Base-by-base conservation (phyloP, 1,140 invertebrate species). In the Polypedilum pembai region DNA sequence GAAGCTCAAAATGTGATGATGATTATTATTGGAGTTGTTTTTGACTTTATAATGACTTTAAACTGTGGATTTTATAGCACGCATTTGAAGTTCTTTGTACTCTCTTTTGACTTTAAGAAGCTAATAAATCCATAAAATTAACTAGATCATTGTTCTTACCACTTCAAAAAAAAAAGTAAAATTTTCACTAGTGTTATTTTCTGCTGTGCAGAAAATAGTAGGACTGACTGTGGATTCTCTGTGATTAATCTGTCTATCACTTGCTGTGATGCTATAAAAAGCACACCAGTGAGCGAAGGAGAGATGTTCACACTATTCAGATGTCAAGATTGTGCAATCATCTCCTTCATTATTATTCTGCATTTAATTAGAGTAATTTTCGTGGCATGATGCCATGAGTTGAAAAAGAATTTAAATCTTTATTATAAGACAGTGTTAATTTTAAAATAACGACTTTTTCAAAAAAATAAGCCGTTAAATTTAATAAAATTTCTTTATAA, bases 341-440 rank as follows among this genome's bases (percentile, higher is more conserved):
- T 56, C 45, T 56, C 45, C 15, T 56, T 33, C 45, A 56, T 56
- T 56, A n/a, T 56, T 56, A 56, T 56, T 56, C 45, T 56, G 45
- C 45, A 56, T 56, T n/a, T 56, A 56, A 56, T 56, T 56, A 56
- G 45, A 56, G 45, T n/a, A 56, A 56, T 56, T 56, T 56, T 56
- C 45, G 45, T 33, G 45, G 45, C 45, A 12, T 56, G 45, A n/a
- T 56, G 45, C 12, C 45, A n/a, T 3, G 24, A 33, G 24, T 33
- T 33, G 24, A 33, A 33, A 33, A 5, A 33, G n/a, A n/a, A n/a
- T n/a, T n/a, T n/a, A n/a, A 33, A 33, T 33, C 24, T 33, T 33
- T 33, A 33, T 33, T 33, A 33, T 3, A 5, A 33, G 24, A 33
- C 1, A 33, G 5, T 33, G 24, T 33, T 33, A 33, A 33, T 33